phyloP scores from a whole-genome alignment of 37 sponge, comb jelly and placozoan genomes.

The Beroe ovata region DNA sequence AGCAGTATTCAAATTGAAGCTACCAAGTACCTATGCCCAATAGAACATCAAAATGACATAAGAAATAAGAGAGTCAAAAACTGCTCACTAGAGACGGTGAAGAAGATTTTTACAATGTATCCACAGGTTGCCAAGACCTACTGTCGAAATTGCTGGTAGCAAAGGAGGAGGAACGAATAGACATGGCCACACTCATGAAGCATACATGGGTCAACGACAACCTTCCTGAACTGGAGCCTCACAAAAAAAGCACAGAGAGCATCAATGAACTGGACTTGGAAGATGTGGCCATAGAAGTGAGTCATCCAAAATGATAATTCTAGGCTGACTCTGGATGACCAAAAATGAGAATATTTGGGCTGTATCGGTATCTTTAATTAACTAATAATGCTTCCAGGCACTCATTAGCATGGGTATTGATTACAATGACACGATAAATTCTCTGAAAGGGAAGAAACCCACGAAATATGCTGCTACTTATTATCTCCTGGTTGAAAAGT shows the following conservation, averaged over 20 bases:
- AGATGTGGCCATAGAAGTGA: not conserved
- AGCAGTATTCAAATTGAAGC: too few species aligned
- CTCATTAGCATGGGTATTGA: constrained; percentile 58
- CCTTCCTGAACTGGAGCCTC: constrained; percentile 5
- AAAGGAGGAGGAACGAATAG: constrained; percentile 79
- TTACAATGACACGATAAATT: constrained; percentile 61
- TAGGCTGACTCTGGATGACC: too few species aligned
- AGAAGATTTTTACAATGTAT: too few species aligned
- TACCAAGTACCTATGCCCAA: too few species aligned
- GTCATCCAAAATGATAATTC: too few species aligned
- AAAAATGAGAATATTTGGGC: too few species aligned
- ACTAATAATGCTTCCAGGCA: constrained; percentile 31
- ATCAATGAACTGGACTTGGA: constrained; percentile 42
- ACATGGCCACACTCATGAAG: constrained; percentile 74
- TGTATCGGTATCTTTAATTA: too few species aligned
- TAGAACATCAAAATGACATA: too few species aligned
- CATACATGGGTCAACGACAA: constrained; percentile 85
- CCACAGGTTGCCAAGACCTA: constrained; percentile 81
- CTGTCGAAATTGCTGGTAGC: constrained; percentile 74
- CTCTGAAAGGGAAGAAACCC: constrained; percentile 16
- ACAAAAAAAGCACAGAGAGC: not conserved
- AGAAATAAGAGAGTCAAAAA: too few species aligned
- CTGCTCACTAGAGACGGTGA: too few species aligned
- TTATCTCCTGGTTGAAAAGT: constrained; percentile 46
- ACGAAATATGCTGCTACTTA: constrained; percentile 59